Evolutionary conservation across 2,113 vertebrate species (phyloP).

Genomic region (Hypomesus transpacificus): DNA sequence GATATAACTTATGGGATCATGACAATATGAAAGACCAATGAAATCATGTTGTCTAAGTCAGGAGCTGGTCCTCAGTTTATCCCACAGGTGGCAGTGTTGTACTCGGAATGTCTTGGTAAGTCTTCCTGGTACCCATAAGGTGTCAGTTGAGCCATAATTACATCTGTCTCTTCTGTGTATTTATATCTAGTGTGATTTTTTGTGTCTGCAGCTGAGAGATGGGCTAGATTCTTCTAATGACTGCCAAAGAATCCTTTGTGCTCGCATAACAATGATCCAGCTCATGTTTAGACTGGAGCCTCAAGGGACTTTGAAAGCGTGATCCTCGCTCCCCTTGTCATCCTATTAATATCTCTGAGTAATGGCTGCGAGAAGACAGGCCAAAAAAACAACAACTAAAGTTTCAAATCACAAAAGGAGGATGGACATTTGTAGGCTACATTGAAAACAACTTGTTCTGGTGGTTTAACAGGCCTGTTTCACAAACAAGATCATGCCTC

Average conservation of each 20-base stretch:
- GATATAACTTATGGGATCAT: no score
- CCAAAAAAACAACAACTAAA: neutral
- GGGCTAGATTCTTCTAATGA: constrained; percentile 11
- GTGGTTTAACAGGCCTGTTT: no score
- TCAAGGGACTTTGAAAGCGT: constrained; percentile 21
- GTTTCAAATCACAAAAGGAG: neutral
- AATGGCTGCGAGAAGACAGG: constrained; percentile 23
- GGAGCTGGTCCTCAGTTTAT: neutral
- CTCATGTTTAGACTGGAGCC: constrained; percentile 48
- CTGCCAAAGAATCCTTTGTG: constrained; percentile 11
- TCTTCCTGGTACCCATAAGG: constrained; percentile 29
- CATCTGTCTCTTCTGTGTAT: constrained; percentile 59
- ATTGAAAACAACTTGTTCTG: no score
- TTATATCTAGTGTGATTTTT: constrained; percentile 52
- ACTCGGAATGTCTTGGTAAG: constrained; percentile 44
- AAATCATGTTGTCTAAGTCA: neutral
- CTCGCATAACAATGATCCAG: constrained; percentile 30
- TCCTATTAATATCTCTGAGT: constrained; percentile 18
- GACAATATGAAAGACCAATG: no score
- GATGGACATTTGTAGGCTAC: neutral
- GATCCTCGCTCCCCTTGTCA: constrained; percentile 34
- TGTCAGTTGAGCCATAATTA: constrained; percentile 46
- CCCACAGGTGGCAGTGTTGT: constrained; percentile 70
- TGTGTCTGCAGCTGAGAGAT: constrained; percentile 15
- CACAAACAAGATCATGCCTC: no score